Percentiles rank a stretch among this genome's conserved stretches.
These are phyloP conservation scores for Trypoxylon attenuatum DNA, from an alignment of 2,888 invertebrate genomes.

Conservation along the genomic window DNA sequence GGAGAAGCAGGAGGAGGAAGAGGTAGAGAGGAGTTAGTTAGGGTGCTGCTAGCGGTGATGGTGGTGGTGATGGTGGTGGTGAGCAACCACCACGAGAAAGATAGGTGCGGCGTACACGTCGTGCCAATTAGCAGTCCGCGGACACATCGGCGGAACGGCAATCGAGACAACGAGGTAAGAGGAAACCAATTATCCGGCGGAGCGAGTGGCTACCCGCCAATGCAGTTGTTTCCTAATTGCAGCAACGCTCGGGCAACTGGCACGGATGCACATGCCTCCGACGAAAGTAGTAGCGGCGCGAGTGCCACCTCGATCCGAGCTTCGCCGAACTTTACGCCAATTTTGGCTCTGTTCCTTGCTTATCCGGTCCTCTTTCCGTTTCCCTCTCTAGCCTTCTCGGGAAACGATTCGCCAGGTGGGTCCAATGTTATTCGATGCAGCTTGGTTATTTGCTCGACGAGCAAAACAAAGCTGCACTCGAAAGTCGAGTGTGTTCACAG, in stretches of 20 bases:
- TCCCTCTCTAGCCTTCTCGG: not conserved
- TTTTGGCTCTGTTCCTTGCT: not conserved
- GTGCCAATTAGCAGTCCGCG: constrained; percentile 55
- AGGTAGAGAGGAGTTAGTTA: no score
- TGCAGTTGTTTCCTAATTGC: constrained; percentile 63
- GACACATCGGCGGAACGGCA: constrained; percentile 43
- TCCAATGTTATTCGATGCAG: not conserved
- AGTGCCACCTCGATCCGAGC: constrained; percentile 3
- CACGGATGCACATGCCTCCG: constrained; percentile 12
- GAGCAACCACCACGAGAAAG: no score
- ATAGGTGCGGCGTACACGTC: constrained; percentile 40
- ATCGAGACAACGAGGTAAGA: constrained; percentile 58
- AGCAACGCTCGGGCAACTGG: constrained; percentile 47
- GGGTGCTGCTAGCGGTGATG: no score
- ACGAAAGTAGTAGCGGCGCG: constrained; percentile 23
- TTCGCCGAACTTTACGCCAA: constrained; percentile 17
- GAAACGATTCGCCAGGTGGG: not conserved
- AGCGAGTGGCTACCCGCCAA: constrained; percentile 53
- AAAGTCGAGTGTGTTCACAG: no score
- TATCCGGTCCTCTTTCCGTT: not conserved
- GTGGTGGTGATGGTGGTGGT: no score
- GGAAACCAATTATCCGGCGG: constrained; percentile 58
- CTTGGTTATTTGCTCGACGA: no score
- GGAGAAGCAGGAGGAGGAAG: no score
- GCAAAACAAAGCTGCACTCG: no score